Percentiles rank a stretch among this genome's conserved stretches.
Conservation (phyloP, 2,888 invertebrate genomes). For the Heliconius aoede region DNA sequence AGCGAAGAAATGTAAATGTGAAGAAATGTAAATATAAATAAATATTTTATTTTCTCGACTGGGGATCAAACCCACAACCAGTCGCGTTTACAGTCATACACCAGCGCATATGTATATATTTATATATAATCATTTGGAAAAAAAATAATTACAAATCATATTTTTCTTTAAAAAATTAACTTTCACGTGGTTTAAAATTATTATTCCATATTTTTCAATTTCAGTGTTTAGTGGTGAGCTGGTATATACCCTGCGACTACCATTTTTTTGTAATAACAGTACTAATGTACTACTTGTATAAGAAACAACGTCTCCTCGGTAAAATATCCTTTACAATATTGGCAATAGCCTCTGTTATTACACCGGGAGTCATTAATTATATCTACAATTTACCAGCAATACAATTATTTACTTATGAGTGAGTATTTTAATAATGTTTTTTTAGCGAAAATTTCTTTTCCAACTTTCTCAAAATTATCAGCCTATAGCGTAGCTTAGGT, state of each 20-base stretch:
- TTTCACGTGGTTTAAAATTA: background rate
- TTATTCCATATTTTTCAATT: slow-evolving; percentile 48
- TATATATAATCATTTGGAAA: no score
- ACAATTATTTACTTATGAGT: slow-evolving; percentile 84
- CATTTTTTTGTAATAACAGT: slow-evolving; percentile 85
- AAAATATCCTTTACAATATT: slow-evolving; percentile 63
- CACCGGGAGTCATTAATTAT: slow-evolving; percentile 82
- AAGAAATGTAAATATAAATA: no score
- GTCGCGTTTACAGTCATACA: no score
- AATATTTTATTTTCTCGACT: no score
- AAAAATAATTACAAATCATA: background rate
- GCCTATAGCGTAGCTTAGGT: no score
- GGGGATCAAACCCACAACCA: no score
- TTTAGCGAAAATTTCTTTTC: no score
- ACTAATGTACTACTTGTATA: slow-evolving; percentile 75
- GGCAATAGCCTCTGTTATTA: slow-evolving; percentile 68
- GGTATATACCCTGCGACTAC: slow-evolving; percentile 89
- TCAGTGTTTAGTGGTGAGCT: slow-evolving; percentile 87
- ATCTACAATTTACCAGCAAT: slow-evolving; percentile 77
- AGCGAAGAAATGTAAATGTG: no score
- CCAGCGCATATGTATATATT: no score
- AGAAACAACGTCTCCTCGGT: slow-evolving; percentile 67
- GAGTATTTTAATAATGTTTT: slow-evolving; percentile 54
- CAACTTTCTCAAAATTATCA: no score
- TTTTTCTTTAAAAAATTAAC: background rate